phyloP scores from a whole-genome alignment of 2,113 vertebrate genomes.

The Orientallactaga bullata region DNA sequence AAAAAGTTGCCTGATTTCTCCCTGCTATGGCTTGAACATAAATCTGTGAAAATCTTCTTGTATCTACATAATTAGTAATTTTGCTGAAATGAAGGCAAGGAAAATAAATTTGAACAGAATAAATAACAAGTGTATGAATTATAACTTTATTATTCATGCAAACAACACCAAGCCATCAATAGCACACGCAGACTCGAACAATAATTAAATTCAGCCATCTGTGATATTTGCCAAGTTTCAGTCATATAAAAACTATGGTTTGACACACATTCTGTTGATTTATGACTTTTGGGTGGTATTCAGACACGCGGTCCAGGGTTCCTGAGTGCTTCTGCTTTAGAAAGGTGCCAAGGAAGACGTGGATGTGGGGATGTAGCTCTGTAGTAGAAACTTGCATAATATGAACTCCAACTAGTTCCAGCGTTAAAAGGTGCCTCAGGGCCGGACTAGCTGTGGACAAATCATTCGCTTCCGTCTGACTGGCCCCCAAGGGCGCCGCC shows the following conservation, averaged over 20 bases:
- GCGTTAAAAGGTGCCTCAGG: background rate
- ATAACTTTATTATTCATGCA: background rate
- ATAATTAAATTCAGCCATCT: conserved; percentile 23
- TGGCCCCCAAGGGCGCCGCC: background rate
- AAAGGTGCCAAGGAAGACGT: background rate
- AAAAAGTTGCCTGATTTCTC: background rate
- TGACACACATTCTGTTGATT: background rate
- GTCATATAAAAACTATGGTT: background rate
- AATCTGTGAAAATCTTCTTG: background rate
- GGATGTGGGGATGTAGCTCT: background rate
- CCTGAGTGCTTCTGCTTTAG: background rate
- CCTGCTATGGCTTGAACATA: background rate
- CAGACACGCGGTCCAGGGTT: background rate
- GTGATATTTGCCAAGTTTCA: conserved; percentile 6
- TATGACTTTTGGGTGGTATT: background rate
- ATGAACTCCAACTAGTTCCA: too few species aligned
- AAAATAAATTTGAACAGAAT: conserved; percentile 19
- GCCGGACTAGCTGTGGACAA: too few species aligned
- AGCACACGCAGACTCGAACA: background rate
- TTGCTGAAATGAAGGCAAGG: background rate
- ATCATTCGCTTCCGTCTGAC: background rate
- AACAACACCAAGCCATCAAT: background rate
- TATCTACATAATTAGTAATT: background rate
- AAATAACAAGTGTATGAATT: conserved; percentile 21
- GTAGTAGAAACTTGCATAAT: background rate